These are phyloP conservation scores for Knipowitschia caucasica DNA, from an alignment of 2,797 vertebrate genomes.

Conservation along the genomic window DNA sequence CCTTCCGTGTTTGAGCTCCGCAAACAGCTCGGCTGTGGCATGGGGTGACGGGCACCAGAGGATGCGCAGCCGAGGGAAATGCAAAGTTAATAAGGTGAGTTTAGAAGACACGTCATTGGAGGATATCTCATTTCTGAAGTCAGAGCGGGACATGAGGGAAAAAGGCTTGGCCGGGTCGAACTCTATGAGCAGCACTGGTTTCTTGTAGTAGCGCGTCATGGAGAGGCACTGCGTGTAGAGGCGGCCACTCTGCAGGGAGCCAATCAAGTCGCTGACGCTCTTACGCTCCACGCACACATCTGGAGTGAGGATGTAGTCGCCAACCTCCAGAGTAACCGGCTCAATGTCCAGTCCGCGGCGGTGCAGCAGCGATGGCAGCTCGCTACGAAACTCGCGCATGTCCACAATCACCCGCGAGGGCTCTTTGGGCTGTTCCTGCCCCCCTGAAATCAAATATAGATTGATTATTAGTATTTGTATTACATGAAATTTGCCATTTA, in stretches of 20 bases:
- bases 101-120: conserved; percentile 87
- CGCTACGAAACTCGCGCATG: conserved; percentile 95
- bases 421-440: conserved; percentile 78
- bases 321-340: conserved; percentile 90
- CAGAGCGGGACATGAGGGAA: conserved; percentile 81
- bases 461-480: too few relatives aligned
- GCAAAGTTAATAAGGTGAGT: conserved; percentile 89
- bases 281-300: conserved; percentile 95
- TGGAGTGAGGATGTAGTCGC: conserved; percentile 92
- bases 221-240: conserved; percentile 89
- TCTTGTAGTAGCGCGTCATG: conserved; percentile 92
- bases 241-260: conserved; percentile 89
- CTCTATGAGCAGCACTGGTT: conserved; percentile 90
- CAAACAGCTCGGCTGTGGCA: conserved; percentile 87
- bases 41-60: conserved; percentile 96
- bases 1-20: conserved; percentile 85
- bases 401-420: conserved; percentile 88
- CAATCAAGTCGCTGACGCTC: conserved; percentile 91
- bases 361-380: conserved; percentile 91
- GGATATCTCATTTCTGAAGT: conserved; percentile 87
- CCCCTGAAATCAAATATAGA: conserved; percentile 69
- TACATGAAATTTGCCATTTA: too few relatives aligned
- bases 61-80: conserved; percentile 90
- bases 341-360: conserved; percentile 93
- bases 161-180: conserved; percentile 91